Base-by-base conservation (phyloP, 2,888 invertebrate genomes). In the Drosophila longiperda region DNA sequence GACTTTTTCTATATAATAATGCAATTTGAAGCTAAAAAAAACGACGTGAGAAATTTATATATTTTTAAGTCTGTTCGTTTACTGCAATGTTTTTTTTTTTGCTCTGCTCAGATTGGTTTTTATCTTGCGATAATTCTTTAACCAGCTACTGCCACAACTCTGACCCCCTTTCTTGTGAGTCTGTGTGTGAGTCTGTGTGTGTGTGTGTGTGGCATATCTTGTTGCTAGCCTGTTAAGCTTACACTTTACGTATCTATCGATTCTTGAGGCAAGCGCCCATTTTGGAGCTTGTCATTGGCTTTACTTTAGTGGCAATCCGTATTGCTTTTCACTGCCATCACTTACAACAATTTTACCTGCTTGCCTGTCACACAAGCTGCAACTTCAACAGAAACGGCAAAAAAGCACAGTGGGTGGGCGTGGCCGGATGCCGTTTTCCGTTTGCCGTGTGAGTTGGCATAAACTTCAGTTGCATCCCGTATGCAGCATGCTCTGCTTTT, bases 401-500 rank as follows among this genome's bases (percentile, higher is more conserved):
- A 65, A 66, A 80, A 70, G 66, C 34, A 38, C 49, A 33, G 52
- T 11, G 49, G n/a, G n/a, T 36, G 29, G 48, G 42, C 38, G 63
- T 60, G 61, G 64, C 61, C 48, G 57, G 57, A 66, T 58, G 75
- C 69, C 23, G n/a, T 20, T 29, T 40, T 23, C 53, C 15, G 36
- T 20, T 29, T 40, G 34, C 53, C 15, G 36, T 42, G 32, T 42
- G 57, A 57, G 57, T 6, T 12, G 38, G 55, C 70, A 63, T 71
- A 57, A 71, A 71, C 70, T 71, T 72, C 73, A 57, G 70, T 63
- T 72, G 52, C 77, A 75, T 75, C 52, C 52, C 29, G 59, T 70
- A 66, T 75, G 73, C 66, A 67, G 2, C 26, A 36, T 66, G 69
- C 29, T 58, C 52, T 69, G 64, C 61, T 73, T 66, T 65, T 68